Base-by-base conservation (phyloP, 2,888 invertebrate species). In the Dicyrtoma fusca region DNA sequence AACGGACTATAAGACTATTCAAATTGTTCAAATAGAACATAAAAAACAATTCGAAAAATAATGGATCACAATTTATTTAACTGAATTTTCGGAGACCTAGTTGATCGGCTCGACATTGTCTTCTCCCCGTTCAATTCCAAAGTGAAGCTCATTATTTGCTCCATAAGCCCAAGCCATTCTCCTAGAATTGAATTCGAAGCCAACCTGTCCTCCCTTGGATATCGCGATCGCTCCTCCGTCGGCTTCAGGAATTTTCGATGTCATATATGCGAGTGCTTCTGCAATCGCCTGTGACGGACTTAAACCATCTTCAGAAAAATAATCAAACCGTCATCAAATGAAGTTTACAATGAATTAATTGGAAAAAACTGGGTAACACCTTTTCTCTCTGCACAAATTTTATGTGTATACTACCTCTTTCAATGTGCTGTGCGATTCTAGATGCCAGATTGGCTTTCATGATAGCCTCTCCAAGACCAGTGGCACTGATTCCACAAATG, bases 401-500 rank as follows among this genome's bases (percentile, higher is more conserved):
- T n/a, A n/a, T n/a, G n/a, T n/a, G n/a, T n/a, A n/a, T n/a, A n/a
- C n/a, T 62, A 65, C 65, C 65, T 23, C 47, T 47, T 49, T 49
- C 65, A 84, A 93, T 90, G 1, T 86, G 84, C 76, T 87, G 87
- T 1, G 91, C 85, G 71, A 93, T 90, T 66, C 87, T 85, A 76
- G 90, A 90, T 0, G 92, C 91, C 44, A 94, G 85, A 83, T 92
- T 91, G 79, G 88, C 90, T 81, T 89, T 89, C 81, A 92, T 87
- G 72, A 94, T 92, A 3, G 91, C 89, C 84, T 94, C 94, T 0
- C 94, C 94, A 82, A 91, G 90, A 14, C 92, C 92, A 72, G 94
- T 94, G 1, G 91, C 91, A 5, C 93, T 93, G 13, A 92, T 90
- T 8, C 91, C 92, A 3, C 91, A 93, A 55, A 76, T 71, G 11